Evolutionary conservation across 1,140 invertebrate species (phyloP).

Genomic region (Fopius arisanus): DNA sequence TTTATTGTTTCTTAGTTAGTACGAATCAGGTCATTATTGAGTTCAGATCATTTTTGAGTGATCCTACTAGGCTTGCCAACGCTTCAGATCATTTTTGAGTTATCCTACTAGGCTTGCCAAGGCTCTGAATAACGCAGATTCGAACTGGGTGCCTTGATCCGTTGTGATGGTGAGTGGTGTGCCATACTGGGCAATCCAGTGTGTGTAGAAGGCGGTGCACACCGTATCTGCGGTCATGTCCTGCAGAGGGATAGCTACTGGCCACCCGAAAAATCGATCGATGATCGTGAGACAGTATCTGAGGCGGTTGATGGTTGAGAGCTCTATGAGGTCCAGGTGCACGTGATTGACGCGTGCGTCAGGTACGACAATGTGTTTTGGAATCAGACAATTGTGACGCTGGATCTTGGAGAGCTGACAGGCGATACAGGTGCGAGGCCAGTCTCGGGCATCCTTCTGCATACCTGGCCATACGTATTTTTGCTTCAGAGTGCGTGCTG

Average conservation of each 20-base stretch:
- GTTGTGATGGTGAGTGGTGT: constrained; percentile 10
- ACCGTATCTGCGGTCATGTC: neutral
- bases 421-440: neutral
- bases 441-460: neutral
- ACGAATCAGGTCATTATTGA: too few relatives aligned
- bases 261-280: too few relatives aligned
- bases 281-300: too few relatives aligned
- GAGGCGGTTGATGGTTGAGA: too few relatives aligned
- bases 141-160: constrained; percentile 14
- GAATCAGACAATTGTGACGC: neutral
- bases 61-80: too few relatives aligned
- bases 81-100: too few relatives aligned
- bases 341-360: constrained; percentile 6
- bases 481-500: neutral
- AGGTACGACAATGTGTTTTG: neutral
- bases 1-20: too few relatives aligned
- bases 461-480: neutral
- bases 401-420: constrained; percentile 11
- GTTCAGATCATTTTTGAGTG: too few relatives aligned
- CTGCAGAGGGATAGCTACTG: neutral
- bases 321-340: neutral
- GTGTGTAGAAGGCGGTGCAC: neutral
- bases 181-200: constrained; percentile 2
- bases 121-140: neutral
- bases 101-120: too few relatives aligned